These are phyloP conservation scores for Drosophila formosana DNA, from an alignment of 2,888 invertebrate species.

Conservation along the genomic window DNA sequence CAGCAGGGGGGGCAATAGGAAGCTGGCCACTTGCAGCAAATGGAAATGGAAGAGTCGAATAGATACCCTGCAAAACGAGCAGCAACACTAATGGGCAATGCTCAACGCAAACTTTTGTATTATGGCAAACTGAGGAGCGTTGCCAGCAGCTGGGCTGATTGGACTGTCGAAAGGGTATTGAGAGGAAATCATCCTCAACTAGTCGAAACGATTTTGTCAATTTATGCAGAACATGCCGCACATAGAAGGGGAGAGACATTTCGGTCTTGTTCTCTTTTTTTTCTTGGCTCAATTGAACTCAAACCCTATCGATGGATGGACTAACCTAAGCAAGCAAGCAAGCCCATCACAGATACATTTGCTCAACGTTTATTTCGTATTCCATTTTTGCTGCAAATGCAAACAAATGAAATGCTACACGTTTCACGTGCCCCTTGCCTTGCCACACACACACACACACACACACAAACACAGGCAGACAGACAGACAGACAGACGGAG, in stretches of 20 bases:
- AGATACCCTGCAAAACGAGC: not conserved
- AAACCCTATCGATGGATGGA: not conserved
- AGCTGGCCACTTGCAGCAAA: conserved; percentile 14
- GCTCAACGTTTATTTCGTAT: conserved; percentile 38
- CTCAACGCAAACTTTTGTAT: not conserved
- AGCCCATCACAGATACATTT: conserved; percentile 20
- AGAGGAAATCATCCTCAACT: conserved; percentile 19
- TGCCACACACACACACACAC: too few relatives aligned
- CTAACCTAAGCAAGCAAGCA: not conserved
- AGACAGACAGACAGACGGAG: not conserved
- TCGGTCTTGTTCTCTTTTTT: conserved; percentile 23
- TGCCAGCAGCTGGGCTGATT: not conserved
- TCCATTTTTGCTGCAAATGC: conserved; percentile 28
- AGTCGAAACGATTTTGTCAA: conserved; percentile 44
- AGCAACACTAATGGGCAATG: not conserved
- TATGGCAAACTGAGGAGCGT: not conserved
- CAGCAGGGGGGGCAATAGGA: not conserved
- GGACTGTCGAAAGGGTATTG: not conserved
- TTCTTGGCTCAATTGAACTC: conserved; percentile 9
- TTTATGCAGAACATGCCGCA: conserved; percentile 38
- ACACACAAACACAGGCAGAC: not conserved
- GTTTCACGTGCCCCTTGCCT: conserved; percentile 25
- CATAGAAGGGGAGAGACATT: not conserved
- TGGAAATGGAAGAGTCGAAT: not conserved
- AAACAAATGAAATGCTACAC: conserved; percentile 38